A percentile compares a stretch with the other conserved stretches of the same genome.
Evolutionary conservation across 1,140 invertebrate genomes (phyloP).

Genomic region (Cherax destructor): DNA sequence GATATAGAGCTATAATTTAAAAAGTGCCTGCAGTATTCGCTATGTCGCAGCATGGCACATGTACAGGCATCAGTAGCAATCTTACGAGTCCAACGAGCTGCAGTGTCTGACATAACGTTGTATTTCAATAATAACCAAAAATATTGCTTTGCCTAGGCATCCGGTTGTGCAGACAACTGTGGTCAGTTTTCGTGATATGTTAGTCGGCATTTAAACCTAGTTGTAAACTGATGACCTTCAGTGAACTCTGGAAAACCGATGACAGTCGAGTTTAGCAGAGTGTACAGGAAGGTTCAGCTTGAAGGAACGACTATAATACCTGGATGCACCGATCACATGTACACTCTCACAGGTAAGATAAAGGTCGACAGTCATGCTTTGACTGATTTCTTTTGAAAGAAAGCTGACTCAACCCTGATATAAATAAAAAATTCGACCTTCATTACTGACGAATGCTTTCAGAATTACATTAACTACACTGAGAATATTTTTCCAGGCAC

Average conservation of each 20-base stretch:
- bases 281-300: background rate
- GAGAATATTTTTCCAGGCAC: background rate
- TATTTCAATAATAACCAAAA: background rate
- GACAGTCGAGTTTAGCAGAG: background rate
- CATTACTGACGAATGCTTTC: conserved; percentile 21
- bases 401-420: background rate
- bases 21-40: conserved; percentile 1
- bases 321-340: background rate
- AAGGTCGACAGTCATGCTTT: background rate
- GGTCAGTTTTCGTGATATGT: conserved; percentile 10
- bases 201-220: conserved; percentile 5
- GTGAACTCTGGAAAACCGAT: background rate
- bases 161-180: background rate
- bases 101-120: background rate
- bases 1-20: background rate
- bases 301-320: background rate
- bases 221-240: background rate
- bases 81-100: background rate
- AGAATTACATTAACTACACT: conserved; percentile 29
- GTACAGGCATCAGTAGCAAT: background rate
- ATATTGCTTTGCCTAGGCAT: background rate
- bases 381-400: background rate
- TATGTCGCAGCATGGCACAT: conserved; percentile 48
- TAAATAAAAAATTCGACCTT: background rate
- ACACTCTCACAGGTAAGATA: background rate